Base-by-base conservation (phyloP, 2,888 invertebrate genomes). In the Himalopsyche kuldschensis region DNA sequence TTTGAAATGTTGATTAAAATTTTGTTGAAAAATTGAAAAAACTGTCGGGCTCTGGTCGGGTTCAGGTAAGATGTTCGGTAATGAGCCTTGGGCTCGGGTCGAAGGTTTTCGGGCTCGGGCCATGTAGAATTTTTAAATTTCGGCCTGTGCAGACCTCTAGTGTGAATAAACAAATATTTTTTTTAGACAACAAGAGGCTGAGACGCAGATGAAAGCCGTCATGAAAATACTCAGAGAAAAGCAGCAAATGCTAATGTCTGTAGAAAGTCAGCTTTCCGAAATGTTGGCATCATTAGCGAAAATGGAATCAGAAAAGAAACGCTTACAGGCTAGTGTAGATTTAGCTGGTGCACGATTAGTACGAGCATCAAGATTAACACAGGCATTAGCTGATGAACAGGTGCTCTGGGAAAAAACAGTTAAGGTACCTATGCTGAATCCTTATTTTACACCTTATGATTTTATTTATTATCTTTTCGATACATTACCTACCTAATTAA, bases 311-410 rank as follows among this genome's bases (percentile, higher is more conserved):
- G 95, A 95, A 81, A 92, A 96, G n/a, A 90, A 93, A 1, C 96
- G 95, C 88, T 94, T 97, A 87, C 94, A 95, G 87, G 93, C 94
- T 17, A 94, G 94, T 46, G 97, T 97, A 84, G 94, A 94, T 87
- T 89, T 97, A 76, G 97, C 97, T 0, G 95, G 95, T 8, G 94
- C 95, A 0, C 92, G 98, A 77, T 91, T 98, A 24, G 94, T 94
- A 85, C 93, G 97, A 82, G 97, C 98, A 0, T 97, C 96, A 0
- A 94, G 96, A 86, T 91, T 98, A 17, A 97, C 97, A 10, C 94
- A 96, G 41, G 98, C 98, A 0, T 90, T 98, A 10, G 95, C 95
- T 0, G 97, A 97, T 88, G 98, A 98, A 89, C 95, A 97, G 90
- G 91, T 94, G 1, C 93, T 97, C 81, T 98, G 98, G 98, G 94